A percentile compares a stretch with the other conserved stretches of the same genome.
phyloP scores from a whole-genome alignment of 2,113 vertebrate genomes.

The Australoheros scitulus region DNA sequence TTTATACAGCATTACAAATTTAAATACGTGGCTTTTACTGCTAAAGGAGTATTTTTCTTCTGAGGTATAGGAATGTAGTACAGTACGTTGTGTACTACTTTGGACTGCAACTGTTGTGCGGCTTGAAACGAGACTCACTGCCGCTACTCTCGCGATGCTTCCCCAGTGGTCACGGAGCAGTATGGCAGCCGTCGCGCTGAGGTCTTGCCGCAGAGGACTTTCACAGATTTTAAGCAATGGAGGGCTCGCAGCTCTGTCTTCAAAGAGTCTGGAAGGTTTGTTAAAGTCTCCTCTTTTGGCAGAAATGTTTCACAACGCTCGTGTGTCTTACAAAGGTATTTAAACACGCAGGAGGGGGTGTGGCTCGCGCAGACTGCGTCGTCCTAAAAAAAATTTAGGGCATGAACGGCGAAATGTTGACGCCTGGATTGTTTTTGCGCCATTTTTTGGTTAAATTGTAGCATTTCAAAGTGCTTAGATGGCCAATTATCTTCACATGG shows the following conservation, averaged over 20 bases:
- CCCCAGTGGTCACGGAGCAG: slow-evolving; percentile 49
- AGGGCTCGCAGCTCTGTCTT: slow-evolving; percentile 45
- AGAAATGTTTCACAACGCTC: accelerated
- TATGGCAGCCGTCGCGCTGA: slow-evolving; percentile 79
- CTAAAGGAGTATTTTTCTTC: neutral
- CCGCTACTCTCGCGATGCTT: slow-evolving; percentile 74
- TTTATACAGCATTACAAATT: neutral
- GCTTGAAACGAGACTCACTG: neutral
- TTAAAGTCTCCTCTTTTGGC: neutral
- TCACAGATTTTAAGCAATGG: slow-evolving; percentile 65
- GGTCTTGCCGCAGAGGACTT: slow-evolving; percentile 75
- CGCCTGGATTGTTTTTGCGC: slow-evolving; percentile 13
- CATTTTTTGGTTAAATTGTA: neutral
- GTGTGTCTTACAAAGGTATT: neutral
- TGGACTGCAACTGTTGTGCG: neutral
- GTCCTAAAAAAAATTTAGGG: slow-evolving; percentile 34
- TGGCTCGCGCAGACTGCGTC: slow-evolving; percentile 56
- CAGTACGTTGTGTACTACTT: neutral
- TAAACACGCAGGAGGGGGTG: slow-evolving; percentile 65
- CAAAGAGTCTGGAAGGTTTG: slow-evolving; percentile 68
- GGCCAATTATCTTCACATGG: neutral
- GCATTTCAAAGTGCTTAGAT: neutral
- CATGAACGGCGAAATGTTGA: slow-evolving; percentile 27
- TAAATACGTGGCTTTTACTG: neutral
- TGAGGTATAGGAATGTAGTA: neutral